Evolutionary conservation across 2,113 vertebrate species (phyloP), one percentile per base, ranked within the genome.

Genomic region (Ctenodactylus gundi): DNA sequence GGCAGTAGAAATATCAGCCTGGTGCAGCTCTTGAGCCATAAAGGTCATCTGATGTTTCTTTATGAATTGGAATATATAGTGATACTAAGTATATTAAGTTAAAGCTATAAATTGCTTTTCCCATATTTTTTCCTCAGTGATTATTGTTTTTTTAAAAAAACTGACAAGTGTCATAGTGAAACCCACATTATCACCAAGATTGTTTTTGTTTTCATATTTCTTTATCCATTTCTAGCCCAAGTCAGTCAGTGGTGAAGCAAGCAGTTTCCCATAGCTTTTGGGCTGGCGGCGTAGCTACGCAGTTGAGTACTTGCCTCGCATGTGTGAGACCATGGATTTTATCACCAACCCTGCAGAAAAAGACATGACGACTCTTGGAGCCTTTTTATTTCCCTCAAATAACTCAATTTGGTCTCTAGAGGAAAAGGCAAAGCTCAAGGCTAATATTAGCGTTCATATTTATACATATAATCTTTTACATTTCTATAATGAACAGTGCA

Each of bases 371-470:
- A 60, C 13, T 92, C 53, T 85, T 65, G 76, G 25, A 44, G 14
- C 6, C 17, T 86, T 91, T 91, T 15, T 60, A 75, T 75, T 6
- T 64, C 91, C 51, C 55, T 39, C n/a, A 72, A 58, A 76, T 77
- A 77, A 90, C 67, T 95, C 65, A 62, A 17, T 49, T 78, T 70
- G 34, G 21, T 88, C 23, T 57, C 91, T 84, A 75, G 46, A 83
- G 58, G 91, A 81, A 76, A 46, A 93, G 29, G n/a, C 1, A 18
- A n/a, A 44, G 2, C 53, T 73, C 64, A 88, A 82, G 53, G 62
- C 88, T 89, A 94, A 92, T 86, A 91, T 55, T 82, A 36, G 31
- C 39, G 72, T 85, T 68, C 36, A 81, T 90, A 29, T n/a, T 67
- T 73, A 15, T 82, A 53, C 83, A 85, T 82, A 53, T 77, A 77